A percentile compares a stretch with the other conserved stretches of the same genome.
Evolutionary conservation across 2,113 vertebrate species (phyloP).

Genomic region (Enhydra lutris): DNA sequence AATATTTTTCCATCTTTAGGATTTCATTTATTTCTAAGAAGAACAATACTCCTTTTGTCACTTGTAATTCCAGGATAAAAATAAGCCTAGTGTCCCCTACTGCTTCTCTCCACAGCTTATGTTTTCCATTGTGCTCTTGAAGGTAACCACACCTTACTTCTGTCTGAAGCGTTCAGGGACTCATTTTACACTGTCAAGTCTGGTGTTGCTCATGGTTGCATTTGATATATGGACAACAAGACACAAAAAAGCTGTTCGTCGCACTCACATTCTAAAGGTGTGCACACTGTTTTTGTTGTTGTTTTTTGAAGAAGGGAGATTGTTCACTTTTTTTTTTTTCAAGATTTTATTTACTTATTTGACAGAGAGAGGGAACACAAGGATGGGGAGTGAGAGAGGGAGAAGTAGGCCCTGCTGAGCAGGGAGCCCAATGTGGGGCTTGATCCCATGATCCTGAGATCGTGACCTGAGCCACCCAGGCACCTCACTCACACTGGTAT

Average conservation of each 20-base stretch:
- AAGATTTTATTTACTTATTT: too few species aligned
- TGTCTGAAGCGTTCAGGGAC: slow-evolving; percentile 85
- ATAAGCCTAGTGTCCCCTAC: background rate
- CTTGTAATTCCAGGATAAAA: background rate
- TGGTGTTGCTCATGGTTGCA: slow-evolving; percentile 80
- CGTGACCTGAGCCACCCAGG: too few species aligned
- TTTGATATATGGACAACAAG: slow-evolving; percentile 73
- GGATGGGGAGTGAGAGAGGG: too few species aligned
- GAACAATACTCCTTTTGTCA: background rate
- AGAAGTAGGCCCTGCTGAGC: too few species aligned
- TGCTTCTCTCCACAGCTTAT: background rate
- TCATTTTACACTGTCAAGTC: slow-evolving; percentile 83
- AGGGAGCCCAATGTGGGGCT: too few species aligned
- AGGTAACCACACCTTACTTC: slow-evolving; percentile 75
- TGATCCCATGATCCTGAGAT: too few species aligned
- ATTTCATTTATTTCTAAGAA: background rate
- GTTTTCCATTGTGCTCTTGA: background rate
- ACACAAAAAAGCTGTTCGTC: background rate
- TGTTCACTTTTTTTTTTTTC: too few species aligned
- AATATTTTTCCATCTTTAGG: background rate
- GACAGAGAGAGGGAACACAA: too few species aligned
- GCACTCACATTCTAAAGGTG: background rate
- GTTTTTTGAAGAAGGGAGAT: too few species aligned
- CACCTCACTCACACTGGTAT: background rate
- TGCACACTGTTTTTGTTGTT: too few species aligned